Evolutionary conservation across 2,113 vertebrate species (phyloP).

Genomic region (Ellobius talpinus): DNA sequence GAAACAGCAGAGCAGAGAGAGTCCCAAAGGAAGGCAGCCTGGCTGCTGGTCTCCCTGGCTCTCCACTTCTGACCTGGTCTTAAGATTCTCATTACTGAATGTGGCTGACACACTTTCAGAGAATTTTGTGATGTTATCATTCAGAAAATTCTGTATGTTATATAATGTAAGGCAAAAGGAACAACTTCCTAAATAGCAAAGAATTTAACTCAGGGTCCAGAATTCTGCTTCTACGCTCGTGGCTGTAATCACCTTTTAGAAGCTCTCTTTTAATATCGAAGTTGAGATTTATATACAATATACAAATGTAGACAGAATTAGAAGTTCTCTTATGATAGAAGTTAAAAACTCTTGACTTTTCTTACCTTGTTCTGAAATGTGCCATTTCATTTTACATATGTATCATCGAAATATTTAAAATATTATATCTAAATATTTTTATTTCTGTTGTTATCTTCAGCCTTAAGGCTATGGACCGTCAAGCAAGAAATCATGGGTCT

Average conservation of each 20-base stretch:
- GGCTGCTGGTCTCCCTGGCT: background rate
- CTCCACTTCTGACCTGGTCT: background rate
- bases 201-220: background rate
- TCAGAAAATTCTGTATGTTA: background rate
- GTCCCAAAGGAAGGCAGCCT: background rate
- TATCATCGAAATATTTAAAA: constrained; percentile 15
- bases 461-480: background rate
- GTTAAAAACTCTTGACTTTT: background rate
- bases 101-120: background rate
- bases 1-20: background rate
- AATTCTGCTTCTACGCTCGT: background rate
- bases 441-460: background rate
- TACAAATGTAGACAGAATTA: background rate
- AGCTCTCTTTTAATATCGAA: background rate
- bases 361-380: background rate
- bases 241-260: background rate
- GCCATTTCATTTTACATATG: background rate
- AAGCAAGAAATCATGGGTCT: background rate
- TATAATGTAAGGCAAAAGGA: constrained; percentile 22
- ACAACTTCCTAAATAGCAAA: constrained; percentile 28
- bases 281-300: background rate
- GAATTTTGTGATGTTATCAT: constrained; percentile 46
- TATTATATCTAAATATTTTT: background rate
- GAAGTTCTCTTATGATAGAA: background rate
- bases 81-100: background rate